Percentiles rank a stretch among this genome's conserved stretches.
phyloP scores from a whole-genome alignment of 2,797 vertebrate genomes.

The Acipenser transmontanus region DNA sequence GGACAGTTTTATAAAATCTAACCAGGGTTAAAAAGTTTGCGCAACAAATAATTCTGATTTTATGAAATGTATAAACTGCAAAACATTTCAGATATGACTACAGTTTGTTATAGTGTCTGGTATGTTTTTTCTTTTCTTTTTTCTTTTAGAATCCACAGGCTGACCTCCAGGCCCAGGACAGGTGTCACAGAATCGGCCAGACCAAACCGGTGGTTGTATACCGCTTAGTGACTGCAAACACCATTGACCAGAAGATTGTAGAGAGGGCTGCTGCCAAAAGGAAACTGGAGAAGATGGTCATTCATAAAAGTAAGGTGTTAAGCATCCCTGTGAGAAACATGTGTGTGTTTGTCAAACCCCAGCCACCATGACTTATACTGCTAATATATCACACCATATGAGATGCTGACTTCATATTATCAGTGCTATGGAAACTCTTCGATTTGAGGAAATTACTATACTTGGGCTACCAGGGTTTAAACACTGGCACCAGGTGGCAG shows the following conservation, averaged over 20 bases:
- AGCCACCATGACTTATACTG: background rate
- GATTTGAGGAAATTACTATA: too few species aligned
- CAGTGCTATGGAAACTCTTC: background rate
- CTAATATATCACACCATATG: background rate
- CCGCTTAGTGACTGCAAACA: slow-evolving; percentile 90
- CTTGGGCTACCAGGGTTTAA: too few species aligned
- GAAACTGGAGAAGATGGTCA: slow-evolving; percentile 91
- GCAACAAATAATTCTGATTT: background rate
- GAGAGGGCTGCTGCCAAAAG: slow-evolving; percentile 91
- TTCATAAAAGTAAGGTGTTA: slow-evolving; percentile 81
- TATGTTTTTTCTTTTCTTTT: background rate
- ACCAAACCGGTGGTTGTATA: slow-evolving; percentile 92
- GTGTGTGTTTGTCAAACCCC: background rate
- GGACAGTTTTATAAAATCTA: too few species aligned
- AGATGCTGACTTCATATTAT: background rate
- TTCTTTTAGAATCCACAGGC: slow-evolving; percentile 84
- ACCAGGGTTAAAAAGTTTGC: background rate
- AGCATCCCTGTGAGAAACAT: too few species aligned
- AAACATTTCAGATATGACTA: background rate
- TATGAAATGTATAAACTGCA: background rate
- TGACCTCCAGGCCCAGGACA: slow-evolving; percentile 94
- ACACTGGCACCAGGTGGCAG: too few species aligned
- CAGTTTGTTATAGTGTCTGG: slow-evolving; percentile 8
- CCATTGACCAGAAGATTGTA: slow-evolving; percentile 90
- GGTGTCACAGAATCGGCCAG: slow-evolving; percentile 95